Evolutionary conservation across 2,888 invertebrate genomes (phyloP), one percentile per base, ranked within the genome.

Genomic region (Julus scanicus): DNA sequence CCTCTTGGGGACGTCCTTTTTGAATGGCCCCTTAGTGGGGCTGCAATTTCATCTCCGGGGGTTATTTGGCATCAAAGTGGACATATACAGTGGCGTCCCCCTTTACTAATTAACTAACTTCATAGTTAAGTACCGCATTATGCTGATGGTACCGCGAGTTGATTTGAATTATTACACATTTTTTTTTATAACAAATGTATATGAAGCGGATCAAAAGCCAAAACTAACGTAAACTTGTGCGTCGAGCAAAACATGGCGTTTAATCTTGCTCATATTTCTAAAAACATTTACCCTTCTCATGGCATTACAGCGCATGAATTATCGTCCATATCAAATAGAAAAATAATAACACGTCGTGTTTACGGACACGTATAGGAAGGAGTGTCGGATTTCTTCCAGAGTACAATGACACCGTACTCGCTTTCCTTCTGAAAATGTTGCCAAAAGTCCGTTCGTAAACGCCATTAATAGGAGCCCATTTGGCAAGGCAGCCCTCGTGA

Each of bases 401-500:
- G 71, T 71, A 71, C 71, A 71, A 71, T 71, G 71, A 71, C 71
- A 71, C 71, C 71, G 71, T 4, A 8, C 2, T 48, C 11, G 29
- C 71, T 71, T 71, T 71, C 71, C n/a, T 71, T 71, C 29, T n/a
- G 20, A 8, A 71, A 71, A 71, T 71, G 71, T 17, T 71, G 71
- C 71, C 71, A 71, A 71, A 63, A 63, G 5, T n/a, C 57, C 1
- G 57, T n/a, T 63, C n/a, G 15, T 63, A 63, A 63, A 63, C 57
- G 17, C 15, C 57, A 71, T 71, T 71, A 71, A 20, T 29, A 17
- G 29, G 17, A 71, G 17, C 57, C n/a, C 57, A 15, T 63, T 63
- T 63, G 57, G 57, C 15, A 63, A 63, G n/a, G 6, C n/a, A n/a
- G 29, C 71, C 20, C 20, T 29, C 20, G 20, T 71, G 71, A 71